Evolutionary conservation across 2,113 vertebrate species (phyloP).

Genomic region (Synchiropus splendidus): DNA sequence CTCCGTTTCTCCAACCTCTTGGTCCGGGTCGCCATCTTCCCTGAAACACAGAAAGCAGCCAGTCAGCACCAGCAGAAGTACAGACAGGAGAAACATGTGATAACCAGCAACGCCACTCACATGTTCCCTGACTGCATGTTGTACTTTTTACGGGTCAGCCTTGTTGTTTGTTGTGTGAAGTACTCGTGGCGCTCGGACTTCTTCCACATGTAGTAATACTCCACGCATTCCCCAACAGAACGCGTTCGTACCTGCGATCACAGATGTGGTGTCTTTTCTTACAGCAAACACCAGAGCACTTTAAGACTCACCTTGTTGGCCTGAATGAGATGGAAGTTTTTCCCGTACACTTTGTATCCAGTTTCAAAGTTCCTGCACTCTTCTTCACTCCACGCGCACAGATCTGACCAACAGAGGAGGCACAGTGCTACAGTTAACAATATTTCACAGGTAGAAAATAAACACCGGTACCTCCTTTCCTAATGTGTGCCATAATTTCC

Average conservation of each 20-base stretch:
- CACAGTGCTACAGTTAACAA: background rate
- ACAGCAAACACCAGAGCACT: background rate
- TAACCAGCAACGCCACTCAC: slow-evolving; percentile 75
- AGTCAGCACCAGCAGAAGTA: background rate
- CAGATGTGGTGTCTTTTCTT: background rate
- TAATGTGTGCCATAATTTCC: no score
- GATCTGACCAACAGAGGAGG: slow-evolving; percentile 55
- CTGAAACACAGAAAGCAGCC: slow-evolving; percentile 51
- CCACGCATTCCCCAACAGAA: slow-evolving; percentile 91
- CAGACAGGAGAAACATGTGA: background rate
- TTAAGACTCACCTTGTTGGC: slow-evolving; percentile 82
- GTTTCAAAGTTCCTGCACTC: slow-evolving; percentile 89
- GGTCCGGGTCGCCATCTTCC: slow-evolving; percentile 77
- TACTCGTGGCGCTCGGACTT: slow-evolving; percentile 87
- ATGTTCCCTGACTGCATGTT: slow-evolving; percentile 73
- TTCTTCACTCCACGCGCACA: slow-evolving; percentile 90
- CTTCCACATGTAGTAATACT: slow-evolving; percentile 98
- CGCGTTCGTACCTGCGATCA: slow-evolving; percentile 81
- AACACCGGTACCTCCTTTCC: background rate
- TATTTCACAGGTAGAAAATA: no score
- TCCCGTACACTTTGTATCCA: slow-evolving; percentile 89
- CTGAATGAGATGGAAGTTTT: slow-evolving; percentile 96
- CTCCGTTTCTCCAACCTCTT: slow-evolving; percentile 73
- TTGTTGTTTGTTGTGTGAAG: slow-evolving; percentile 86
- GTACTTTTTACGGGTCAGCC: slow-evolving; percentile 81